Base-by-base conservation (phyloP, 37 sponge, comb jelly and placozoan genomes). In the Beroe ovata region DNA sequence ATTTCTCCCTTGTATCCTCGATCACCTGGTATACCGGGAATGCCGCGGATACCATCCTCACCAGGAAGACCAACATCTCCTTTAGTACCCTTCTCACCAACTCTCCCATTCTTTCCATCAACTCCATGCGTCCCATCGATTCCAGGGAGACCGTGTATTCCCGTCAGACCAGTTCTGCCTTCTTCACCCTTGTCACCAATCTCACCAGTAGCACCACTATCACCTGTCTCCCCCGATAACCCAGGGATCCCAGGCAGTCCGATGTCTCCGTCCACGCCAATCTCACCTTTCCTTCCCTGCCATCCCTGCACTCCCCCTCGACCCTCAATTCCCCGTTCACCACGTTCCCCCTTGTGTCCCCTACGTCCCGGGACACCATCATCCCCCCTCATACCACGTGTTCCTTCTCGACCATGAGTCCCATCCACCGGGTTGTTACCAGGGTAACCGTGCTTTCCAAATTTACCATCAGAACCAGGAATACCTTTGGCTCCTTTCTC, bases 31-130 rank as follows among this genome's bases (percentile, higher is more conserved):
- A 42, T 3, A 35, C 84, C 84, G 3, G 47, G 84, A 1, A 77
- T 14, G n/a, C 84, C 84, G 40, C 58, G 25, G 1, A n/a, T 4
- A 40, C 84, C 84, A 6, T 19, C 36, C 4, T 21, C 21, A 2
- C 84, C 84, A 77, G 6, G 14, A 39, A 2, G 8, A 21, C 84
- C 84, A 40, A 77, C 84, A 16, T 77, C 84, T 41, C 84, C 84
- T 23, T 77, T 38, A 20, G 21, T 6, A 20, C 84, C 84, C 32
- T 77, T 77, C 23, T 1, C 3, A n/a, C 84, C 84, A 0, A 2
- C 3, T 21, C 21, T 8, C 19, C 84, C 84, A 39, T 77, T 58
- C 42, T 41, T 25, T 21, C 47, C 84, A 40, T 42, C 40, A 4
- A 36, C 40, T n/a, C 84, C 84, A 16, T 77, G 47, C 20, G 21